Evolutionary conservation across 2,888 invertebrate genomes (phyloP).

Genomic region (Ochropleura plecta): DNA sequence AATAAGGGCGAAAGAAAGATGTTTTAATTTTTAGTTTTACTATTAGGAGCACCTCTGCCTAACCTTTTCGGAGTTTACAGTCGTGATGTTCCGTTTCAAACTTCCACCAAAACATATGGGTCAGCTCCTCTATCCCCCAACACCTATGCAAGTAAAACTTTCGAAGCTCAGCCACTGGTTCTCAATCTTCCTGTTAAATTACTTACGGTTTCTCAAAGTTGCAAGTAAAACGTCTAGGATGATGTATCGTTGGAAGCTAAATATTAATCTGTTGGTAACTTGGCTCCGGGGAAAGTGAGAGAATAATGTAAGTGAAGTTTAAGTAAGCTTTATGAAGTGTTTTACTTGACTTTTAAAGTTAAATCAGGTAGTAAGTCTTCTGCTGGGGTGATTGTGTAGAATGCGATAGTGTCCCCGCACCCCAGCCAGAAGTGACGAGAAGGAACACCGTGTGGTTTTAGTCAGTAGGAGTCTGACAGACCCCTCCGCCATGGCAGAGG

Average conservation of each 20-base stretch:
- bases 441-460: no score
- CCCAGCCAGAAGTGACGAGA: no score
- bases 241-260: constrained; percentile 53
- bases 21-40: no score
- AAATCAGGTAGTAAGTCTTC: not conserved
- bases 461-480: no score
- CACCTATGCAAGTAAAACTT: constrained; percentile 34
- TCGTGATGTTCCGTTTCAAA: not conserved
- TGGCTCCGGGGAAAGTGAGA: constrained; percentile 29
- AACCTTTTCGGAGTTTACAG: no score
- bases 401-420: no score
- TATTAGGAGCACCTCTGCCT: no score
- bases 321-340: constrained; percentile 16
- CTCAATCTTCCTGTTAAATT: constrained; percentile 60
- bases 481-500: no score
- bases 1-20: no score
- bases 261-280: constrained; percentile 52
- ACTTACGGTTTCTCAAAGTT: constrained; percentile 46
- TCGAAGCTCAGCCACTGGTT: constrained; percentile 15
- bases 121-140: not conserved
- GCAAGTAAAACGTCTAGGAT: constrained; percentile 47
- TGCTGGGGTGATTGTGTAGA: no score
- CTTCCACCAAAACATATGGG: not conserved
- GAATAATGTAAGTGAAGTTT: constrained; percentile 6
- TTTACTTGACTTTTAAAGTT: constrained; percentile 5